These are phyloP conservation scores for Apamea anceps DNA, from an alignment of 2,888 invertebrate species.

Conservation along the genomic window DNA sequence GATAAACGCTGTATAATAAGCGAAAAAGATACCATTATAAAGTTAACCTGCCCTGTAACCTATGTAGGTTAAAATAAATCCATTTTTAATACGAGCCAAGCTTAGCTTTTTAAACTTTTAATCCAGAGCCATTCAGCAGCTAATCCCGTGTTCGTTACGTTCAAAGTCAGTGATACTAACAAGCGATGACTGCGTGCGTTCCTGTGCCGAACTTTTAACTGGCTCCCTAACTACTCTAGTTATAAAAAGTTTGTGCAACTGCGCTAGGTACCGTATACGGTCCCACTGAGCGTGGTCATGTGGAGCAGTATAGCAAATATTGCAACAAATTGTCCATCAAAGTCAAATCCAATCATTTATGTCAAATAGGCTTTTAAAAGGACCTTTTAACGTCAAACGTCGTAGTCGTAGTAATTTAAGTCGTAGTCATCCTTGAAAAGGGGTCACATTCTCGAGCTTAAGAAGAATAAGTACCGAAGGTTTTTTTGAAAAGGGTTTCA, in stretches of 20 bases:
- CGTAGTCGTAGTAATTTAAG: too few species aligned
- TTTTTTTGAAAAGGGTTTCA: too few species aligned
- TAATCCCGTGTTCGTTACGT: conserved; percentile 44
- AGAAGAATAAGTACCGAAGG: background rate
- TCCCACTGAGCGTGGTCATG: background rate
- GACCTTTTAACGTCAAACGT: background rate
- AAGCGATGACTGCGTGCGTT: conserved; percentile 31
- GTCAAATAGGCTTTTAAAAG: background rate
- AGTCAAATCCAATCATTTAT: background rate
- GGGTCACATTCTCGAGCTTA: background rate
- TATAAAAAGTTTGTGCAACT: conserved; percentile 56
- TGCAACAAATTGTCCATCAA: background rate
- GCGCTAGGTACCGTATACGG: background rate
- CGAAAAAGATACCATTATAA: background rate
- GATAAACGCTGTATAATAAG: too few species aligned
- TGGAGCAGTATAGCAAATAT: background rate
- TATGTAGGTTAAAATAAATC: background rate
- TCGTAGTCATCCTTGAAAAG: background rate
- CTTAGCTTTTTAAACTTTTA: conserved; percentile 12
- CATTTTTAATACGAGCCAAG: conserved; percentile 1
- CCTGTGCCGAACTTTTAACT: conserved; percentile 66
- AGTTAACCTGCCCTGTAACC: background rate
- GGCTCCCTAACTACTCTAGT: conserved; percentile 57
- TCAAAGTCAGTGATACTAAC: conserved; percentile 46
- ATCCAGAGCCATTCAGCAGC: conserved; percentile 19